Conservation (phyloP, 30 jellyfish, hydroid and myxozoan species). For the Haliclystus octoradiatus region DNA sequence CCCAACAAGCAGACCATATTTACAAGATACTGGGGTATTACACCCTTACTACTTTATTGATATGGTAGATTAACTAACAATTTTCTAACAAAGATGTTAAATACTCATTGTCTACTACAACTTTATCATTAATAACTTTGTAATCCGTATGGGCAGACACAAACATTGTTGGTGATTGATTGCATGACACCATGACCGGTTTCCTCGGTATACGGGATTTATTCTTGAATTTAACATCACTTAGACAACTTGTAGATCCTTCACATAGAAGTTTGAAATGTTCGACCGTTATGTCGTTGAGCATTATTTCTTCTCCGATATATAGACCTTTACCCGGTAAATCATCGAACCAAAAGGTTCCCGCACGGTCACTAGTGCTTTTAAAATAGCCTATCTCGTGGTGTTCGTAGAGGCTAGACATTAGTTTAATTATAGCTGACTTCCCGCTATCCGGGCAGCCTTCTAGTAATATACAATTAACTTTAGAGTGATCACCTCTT, state of each 20-base stretch:
- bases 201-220: neutral
- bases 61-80: too few relatives aligned
- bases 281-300: neutral
- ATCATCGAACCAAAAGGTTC: neutral
- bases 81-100: too few relatives aligned
- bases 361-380: neutral
- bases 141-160: neutral
- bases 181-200: neutral
- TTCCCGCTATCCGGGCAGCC: neutral
- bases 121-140: too few relatives aligned
- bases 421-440: neutral
- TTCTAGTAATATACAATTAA: too few relatives aligned
- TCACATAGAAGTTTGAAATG: neutral
- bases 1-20: too few relatives aligned
- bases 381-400: neutral
- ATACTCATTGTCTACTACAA: too few relatives aligned
- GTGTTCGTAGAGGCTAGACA: neutral
- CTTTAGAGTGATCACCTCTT: too few relatives aligned
- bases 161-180: neutral
- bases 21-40: too few relatives aligned
- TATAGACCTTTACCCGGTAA: neutral
- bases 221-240: neutral
- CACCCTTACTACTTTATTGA: too few relatives aligned
- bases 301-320: neutral
- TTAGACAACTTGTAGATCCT: neutral